Evolutionary conservation across 2,797 vertebrate species (phyloP), one percentile per base, ranked within the genome.

Genomic region (Rallus crepitans): DNA sequence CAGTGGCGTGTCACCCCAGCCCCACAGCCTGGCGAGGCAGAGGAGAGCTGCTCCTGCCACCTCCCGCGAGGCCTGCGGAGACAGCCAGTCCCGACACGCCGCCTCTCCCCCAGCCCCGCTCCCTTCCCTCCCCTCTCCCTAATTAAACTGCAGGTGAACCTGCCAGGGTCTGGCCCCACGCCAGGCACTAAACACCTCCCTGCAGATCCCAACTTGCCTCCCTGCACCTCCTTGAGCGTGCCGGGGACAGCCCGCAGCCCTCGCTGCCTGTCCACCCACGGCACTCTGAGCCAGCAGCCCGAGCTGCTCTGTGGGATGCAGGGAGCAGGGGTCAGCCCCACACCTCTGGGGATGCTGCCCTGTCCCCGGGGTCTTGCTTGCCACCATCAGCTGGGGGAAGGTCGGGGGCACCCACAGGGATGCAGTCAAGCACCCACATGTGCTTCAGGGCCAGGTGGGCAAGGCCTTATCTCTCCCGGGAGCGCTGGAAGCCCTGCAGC

Each of bases 91-190:
- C 89, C 31, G 0, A 97, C 97, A 97, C 0, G 97, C 91, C 25
- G 61, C 79, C 92, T 94, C 93, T 96, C 96, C 96, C 95, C 97
- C 97, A 94, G 87, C 94, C 95, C 93, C 4, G 31, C 90, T 94
- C 95, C 64, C 78, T 94, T 53, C 90, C 97, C 97, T 95, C 90
- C 94, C 94, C 97, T 97, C 97, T 97, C 96, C 97, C 97, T 97
- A 98, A 98, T 98, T 98, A 98, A 98, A 98, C 98, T 98, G 96
- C 97, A 97, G 97, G 97, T 98, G 98, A 98, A 98, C 98, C 98
- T 97, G 76, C 97, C 97, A 98, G 96, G 96, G 78, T 96, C 96
- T 98, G 98, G 98, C 98, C 75, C 78, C 0, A 25, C 11, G 97
- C 98, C 98, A 98, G 88, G 87, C 88, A 0, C 95, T 97, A 91